These are phyloP conservation scores for Glossophaga mutica DNA, from an alignment of 2,797 vertebrate genomes.

Conservation along the genomic window DNA sequence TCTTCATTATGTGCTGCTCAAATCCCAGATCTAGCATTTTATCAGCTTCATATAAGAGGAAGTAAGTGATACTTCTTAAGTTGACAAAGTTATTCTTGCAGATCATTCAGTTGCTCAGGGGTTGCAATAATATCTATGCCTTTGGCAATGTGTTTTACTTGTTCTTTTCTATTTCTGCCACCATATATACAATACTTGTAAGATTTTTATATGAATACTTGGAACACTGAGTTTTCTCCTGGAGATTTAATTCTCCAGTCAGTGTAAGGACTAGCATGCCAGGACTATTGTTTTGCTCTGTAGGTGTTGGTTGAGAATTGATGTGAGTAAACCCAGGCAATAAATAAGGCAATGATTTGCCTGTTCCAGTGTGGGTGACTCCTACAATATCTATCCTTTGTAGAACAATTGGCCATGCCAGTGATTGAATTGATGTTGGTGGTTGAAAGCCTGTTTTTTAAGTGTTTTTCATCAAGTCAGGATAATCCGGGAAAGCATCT, in stretches of 20 bases:
- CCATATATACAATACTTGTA: conserved; percentile 94
- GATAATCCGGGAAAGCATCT: conserved; percentile 89
- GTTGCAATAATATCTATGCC: conserved; percentile 96
- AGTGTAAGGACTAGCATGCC: conserved; percentile 95
- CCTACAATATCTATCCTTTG: conserved; percentile 92
- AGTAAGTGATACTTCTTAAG: conserved; percentile 90
- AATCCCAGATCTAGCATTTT: conserved; percentile 96
- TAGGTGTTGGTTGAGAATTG: conserved; percentile 86
- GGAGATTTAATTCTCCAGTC: conserved; percentile 93
- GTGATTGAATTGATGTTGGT: conserved; percentile 94
- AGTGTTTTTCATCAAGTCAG: conserved; percentile 90
- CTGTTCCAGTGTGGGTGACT: conserved; percentile 94
- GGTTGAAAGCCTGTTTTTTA: conserved; percentile 86
- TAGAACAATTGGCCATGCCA: conserved; percentile 92
- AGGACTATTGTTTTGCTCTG: conserved; percentile 84
- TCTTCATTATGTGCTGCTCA: conserved; percentile 95
- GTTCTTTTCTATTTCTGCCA: conserved; percentile 86
- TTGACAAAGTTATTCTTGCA: conserved; percentile 91
- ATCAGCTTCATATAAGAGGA: conserved; percentile 96
- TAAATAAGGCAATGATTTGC: conserved; percentile 93
- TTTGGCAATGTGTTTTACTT: conserved; percentile 84
- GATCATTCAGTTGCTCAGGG: conserved; percentile 91
- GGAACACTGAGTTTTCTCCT: conserved; percentile 90
- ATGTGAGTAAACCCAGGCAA: conserved; percentile 96
- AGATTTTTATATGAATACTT: conserved; percentile 93